phyloP scores from a whole-genome alignment of 2,113 vertebrate genomes.

The Pygoscelis antarcticus region DNA sequence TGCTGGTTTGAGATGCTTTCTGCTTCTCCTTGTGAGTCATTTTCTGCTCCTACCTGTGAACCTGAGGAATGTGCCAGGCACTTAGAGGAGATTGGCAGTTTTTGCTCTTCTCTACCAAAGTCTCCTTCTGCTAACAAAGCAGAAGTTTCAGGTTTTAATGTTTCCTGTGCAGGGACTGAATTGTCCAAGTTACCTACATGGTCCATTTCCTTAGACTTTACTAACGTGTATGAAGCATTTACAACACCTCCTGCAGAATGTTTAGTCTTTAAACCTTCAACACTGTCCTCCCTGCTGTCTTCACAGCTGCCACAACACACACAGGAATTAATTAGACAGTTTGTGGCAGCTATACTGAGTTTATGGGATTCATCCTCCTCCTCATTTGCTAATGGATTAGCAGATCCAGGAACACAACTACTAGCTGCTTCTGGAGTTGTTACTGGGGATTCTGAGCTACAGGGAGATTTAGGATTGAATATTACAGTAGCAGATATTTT shows the following conservation, averaged over 20 bases:
- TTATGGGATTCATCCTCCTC: constrained; percentile 69
- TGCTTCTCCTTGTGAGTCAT: constrained; percentile 23
- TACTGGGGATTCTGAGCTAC: constrained; percentile 64
- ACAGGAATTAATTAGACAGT: constrained; percentile 91
- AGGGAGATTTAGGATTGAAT: constrained; percentile 91
- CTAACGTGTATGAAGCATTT: constrained; percentile 73
- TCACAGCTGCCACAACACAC: constrained; percentile 93
- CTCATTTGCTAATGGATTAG: constrained; percentile 40
- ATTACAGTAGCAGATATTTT: constrained; percentile 97
- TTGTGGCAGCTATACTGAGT: constrained; percentile 82
- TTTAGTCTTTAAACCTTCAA: constrained; percentile 68
- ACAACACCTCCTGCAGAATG: constrained; percentile 63
- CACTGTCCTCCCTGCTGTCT: constrained; percentile 80
- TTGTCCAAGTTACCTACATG: constrained; percentile 59
- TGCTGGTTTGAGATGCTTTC: constrained; percentile 51
- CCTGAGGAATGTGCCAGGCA: constrained; percentile 79
- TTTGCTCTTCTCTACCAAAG: constrained; percentile 51
- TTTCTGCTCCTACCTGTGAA: constrained; percentile 49
- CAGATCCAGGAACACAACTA: not conserved
- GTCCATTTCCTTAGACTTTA: constrained; percentile 70
- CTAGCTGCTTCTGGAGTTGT: constrained; percentile 39
- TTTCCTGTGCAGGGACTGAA: constrained; percentile 61
- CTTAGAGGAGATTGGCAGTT: constrained; percentile 74
- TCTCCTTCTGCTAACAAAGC: constrained; percentile 58
- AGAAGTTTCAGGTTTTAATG: constrained; percentile 47